A percentile compares a stretch with the other conserved stretches of the same genome.
Evolutionary conservation across 2,113 vertebrate species (phyloP).

Genomic region (Dasyurus viverrinus): DNA sequence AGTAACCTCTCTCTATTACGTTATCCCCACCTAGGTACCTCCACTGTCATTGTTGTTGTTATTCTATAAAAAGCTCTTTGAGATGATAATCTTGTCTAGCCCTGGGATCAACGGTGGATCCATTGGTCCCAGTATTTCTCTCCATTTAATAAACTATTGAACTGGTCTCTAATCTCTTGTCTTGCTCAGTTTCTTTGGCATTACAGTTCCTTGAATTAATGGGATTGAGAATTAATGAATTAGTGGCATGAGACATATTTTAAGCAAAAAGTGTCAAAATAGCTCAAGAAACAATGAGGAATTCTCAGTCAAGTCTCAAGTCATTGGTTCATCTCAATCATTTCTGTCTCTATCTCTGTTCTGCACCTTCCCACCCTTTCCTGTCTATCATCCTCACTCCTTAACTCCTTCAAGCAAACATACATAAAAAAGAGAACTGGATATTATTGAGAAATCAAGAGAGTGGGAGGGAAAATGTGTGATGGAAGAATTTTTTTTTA

Average conservation of each 20-base stretch:
- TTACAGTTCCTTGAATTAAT: background rate
- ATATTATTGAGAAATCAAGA: background rate
- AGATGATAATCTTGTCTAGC: no score
- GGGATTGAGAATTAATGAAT: background rate
- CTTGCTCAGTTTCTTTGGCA: no score
- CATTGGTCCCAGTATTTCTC: no score
- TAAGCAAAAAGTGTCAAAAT: background rate
- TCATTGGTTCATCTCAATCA: background rate
- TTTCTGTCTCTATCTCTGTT: background rate
- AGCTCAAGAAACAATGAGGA: background rate
- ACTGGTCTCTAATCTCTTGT: no score
- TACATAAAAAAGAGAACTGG: background rate
- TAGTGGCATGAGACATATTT: background rate
- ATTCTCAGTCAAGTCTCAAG: no score
- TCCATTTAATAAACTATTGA: no score
- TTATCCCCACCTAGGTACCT: no score
- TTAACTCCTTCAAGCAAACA: background rate
- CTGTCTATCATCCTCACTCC: background rate
- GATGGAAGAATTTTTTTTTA: background rate
- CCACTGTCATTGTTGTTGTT: no score
- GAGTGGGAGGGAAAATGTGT: background rate
- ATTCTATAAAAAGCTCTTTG: no score
- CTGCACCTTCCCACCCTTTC: background rate
- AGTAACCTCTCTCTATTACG: no score
- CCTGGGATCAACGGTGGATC: no score